Evolutionary conservation across 2,113 vertebrate species (phyloP), one percentile per base, ranked within the genome.

Genomic region (Pelecanoides urinatrix): DNA sequence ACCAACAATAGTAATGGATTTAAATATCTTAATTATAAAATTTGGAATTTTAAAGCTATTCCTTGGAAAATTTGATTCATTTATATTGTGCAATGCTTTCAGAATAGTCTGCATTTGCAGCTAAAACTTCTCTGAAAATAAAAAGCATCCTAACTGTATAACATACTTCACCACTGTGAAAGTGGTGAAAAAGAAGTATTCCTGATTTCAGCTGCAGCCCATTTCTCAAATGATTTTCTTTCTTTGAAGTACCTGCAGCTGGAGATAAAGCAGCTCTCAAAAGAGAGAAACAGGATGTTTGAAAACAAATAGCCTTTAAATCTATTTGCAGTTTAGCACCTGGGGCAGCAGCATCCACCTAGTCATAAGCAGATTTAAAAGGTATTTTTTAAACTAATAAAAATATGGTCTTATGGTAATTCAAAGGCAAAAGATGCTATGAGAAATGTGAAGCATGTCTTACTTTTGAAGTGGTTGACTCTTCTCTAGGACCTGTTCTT

Each of bases 231-330:
- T 84, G 53, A 16, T 73, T 94, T 25, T 59, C 86, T 97, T n/a
- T 86, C 93, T 97, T 90, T 86, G 83, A 96, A 94, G 81, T 74
- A 94, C 74, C 34, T 95, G 50, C 92, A 96, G 83, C 91, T 97
- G 88, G 55, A 94, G 59, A 96, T 92, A 85, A 93, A 76, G 87
- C 44, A 86, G 25, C 18, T 85, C 91, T 97, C 50, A 47, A 76
- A 91, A 88, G 44, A 76, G 38, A 78, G 65, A 72, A 94, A 49
- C 18, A 93, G 16, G 61, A 38, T 78, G 56, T 94, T 85, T 91
- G 83, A 89, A 94, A 96, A 93, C 52, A 96, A 96, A 92, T 59
- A 84, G 40, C 23, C 44, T 87, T 92, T 63, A 88, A 80, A 75
- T 77, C 27, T 89, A 45, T 84, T 74, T 87, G 44, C 30, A 65